phyloP scores from a whole-genome alignment of 2,113 vertebrate species.

The Scopus umbretta region DNA sequence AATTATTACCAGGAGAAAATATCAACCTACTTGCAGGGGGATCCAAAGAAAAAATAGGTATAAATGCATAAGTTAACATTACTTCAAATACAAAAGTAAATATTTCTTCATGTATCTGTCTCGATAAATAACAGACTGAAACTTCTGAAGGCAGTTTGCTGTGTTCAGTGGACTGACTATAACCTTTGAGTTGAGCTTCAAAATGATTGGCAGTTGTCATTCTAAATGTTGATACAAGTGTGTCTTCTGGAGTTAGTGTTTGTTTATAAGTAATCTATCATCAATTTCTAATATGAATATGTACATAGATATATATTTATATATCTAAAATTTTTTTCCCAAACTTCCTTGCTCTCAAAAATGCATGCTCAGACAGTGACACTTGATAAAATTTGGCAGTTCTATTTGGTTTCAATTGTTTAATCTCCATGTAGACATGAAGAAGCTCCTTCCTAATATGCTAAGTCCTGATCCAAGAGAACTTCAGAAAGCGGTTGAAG shows the following conservation, averaged over 20 bases:
- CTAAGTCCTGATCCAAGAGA: conserved; percentile 94
- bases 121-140: neutral
- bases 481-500: conserved; percentile 96
- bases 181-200: neutral
- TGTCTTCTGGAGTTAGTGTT: neutral
- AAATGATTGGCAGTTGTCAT: neutral
- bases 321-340: neutral
- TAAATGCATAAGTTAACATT: neutral
- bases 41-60: conserved; percentile 94
- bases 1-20: conserved; percentile 94
- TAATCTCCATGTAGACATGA: conserved; percentile 82
- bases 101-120: neutral
- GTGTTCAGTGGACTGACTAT: neutral
- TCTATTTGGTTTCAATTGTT: neutral
- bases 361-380: neutral
- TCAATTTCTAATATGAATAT: neutral
- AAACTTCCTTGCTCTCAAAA: neutral
- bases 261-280: neutral
- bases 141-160: neutral
- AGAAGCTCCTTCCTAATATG: conserved; percentile 90
- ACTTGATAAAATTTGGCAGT: neutral
- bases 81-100: neutral
- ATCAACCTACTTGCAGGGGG: conserved; percentile 83
- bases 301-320: too few species aligned
- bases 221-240: neutral